Evolutionary conservation across 2,113 vertebrate species (phyloP), one percentile per base, ranked within the genome.

Genomic region (Phycodurus eques): DNA sequence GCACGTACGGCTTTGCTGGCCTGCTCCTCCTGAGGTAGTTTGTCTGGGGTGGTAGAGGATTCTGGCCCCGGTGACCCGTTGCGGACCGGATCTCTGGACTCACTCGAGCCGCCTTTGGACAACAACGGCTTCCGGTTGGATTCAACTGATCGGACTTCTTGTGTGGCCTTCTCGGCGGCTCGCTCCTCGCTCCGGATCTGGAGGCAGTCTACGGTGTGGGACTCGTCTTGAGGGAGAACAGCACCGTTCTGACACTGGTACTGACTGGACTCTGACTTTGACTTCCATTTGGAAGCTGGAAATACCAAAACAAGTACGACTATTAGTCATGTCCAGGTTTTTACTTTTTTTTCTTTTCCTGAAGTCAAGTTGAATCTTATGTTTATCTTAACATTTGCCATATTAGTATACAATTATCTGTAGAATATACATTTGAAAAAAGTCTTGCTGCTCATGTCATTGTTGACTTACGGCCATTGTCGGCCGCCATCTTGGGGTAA

Each of bases 1-100:
- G 78, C 57, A 63, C 85, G 85, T 0, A 43, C 22, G 61, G 78
- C 76, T 89, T 92, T 93, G 71, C 67, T 59, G 44, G 87, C 88
- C 33, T 82, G 88, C 74, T 94, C 93, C 59, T 94, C 93, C 51
- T 93, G 93, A 92, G 92, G 90, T 90, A 92, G 86, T 67, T 81
- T 86, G 80, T 93, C 92, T 2, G 74, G 49, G 69, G 72, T 33
- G 7, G 73, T 43, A 0, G 84, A 74, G 63, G 77, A 63, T 19
- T 92, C 92, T 1, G 68, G 46, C 44, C 72, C 86, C 42, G 62
- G 77, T 11, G 70, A 57, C 27, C 79, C 79, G 14, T 78, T 61
- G 14, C 74, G 68, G 15, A 64, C 74, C 39, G 56, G 51, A 31
- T 92, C 91, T 62, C 76, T 87, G 81, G 85, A 61, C 73, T 90